Evolutionary conservation across 2,797 vertebrate species (phyloP).

Genomic region (Limosa lapponica): DNA sequence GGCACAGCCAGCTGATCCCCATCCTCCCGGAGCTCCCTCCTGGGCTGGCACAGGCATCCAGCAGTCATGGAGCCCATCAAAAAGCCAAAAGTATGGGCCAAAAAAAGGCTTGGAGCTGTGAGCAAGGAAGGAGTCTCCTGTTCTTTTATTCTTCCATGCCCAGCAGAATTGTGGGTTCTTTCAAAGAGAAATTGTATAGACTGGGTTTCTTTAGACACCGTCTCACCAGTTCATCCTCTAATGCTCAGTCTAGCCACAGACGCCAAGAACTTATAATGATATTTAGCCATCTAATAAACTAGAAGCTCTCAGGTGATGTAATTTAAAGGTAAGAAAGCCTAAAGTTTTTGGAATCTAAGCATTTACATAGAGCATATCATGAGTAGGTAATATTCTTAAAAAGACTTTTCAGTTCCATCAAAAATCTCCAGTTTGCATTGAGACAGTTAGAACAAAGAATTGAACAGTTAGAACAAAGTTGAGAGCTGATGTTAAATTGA

Average conservation of each 20-base stretch:
- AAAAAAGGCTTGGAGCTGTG: not conserved
- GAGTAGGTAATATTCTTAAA: not conserved
- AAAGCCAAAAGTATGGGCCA: not conserved
- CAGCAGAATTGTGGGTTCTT: not conserved
- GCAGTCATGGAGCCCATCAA: not conserved
- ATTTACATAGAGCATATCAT: not conserved
- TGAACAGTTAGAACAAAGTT: too few species aligned
- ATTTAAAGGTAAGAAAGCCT: not conserved
- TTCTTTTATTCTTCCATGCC: not conserved
- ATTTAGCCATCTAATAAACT: not conserved
- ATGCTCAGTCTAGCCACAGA: not conserved
- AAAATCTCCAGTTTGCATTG: not conserved
- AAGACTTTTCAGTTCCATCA: not conserved
- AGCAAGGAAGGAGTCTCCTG: not conserved
- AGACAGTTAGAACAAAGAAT: not conserved
- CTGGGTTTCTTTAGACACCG: not conserved
- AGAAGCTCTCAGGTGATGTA: too few species aligned
- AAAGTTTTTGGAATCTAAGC: not conserved
- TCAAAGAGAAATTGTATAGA: not conserved
- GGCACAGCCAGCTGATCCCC: not conserved
- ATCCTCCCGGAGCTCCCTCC: fast-evolving
- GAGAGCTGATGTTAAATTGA: not conserved
- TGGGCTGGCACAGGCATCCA: fast-evolving
- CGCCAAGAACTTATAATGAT: not conserved
- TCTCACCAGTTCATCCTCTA: not conserved